Percentiles rank a stretch among this genome's conserved stretches.
Conservation (phyloP, 92 coral and sea anemone species). For the Phenganax subtilis region DNA sequence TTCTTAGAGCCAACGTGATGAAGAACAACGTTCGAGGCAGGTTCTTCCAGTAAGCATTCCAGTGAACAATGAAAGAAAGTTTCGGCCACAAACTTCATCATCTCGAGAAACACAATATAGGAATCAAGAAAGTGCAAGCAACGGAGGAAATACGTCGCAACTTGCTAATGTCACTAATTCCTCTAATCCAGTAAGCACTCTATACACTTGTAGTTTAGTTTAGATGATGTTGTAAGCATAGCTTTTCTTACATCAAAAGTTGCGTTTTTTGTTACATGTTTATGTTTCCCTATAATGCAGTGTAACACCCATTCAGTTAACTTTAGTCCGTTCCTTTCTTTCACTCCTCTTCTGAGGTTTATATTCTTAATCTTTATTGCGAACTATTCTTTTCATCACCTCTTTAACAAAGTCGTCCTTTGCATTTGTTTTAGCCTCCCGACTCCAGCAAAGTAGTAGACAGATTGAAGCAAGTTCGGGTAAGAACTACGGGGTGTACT, state of each 20-base stretch:
- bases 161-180: constrained; percentile 46
- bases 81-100: constrained; percentile 43
- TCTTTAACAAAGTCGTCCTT: constrained; percentile 24
- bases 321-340: too few relatives aligned
- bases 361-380: too few relatives aligned
- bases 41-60: constrained; percentile 37
- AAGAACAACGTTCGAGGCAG: constrained; percentile 19
- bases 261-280: too few relatives aligned
- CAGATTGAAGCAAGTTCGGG: constrained; percentile 91
- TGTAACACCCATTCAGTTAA: too few relatives aligned
- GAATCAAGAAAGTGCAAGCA: constrained; percentile 51
- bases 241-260: too few relatives aligned
- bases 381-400: neutral
- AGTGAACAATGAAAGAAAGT: constrained; percentile 82
- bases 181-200: constrained; percentile 40
- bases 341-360: too few relatives aligned
- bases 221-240: too few relatives aligned
- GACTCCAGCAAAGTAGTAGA: constrained; percentile 68
- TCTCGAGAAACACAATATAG: constrained; percentile 42
- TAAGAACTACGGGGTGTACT: constrained; percentile 34
- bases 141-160: constrained; percentile 57
- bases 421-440: constrained; percentile 32
- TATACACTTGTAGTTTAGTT: too few relatives aligned
- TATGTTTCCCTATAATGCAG: too few relatives aligned
- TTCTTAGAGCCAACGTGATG: constrained; percentile 17